phyloP scores from a whole-genome alignment of 2,888 invertebrate species.

The Sarcophaga carnaria region DNA sequence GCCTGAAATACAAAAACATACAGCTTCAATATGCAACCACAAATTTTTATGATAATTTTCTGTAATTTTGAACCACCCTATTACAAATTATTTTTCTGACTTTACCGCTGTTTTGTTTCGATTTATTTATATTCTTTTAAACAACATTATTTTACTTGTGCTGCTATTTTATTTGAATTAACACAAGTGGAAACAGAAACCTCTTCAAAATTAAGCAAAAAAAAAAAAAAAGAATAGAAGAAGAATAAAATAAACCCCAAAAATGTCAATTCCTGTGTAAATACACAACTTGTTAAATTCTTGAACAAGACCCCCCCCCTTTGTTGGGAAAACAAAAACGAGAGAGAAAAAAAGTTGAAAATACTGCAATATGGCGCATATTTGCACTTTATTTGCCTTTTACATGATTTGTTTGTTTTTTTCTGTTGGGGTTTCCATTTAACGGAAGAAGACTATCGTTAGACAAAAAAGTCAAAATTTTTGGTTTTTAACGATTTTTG shows the following conservation, averaged over 20 bases:
- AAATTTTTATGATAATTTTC: no score
- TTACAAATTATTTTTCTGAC: no score
- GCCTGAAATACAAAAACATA: no score
- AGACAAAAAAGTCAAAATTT: constrained; percentile 31
- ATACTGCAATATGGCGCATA: constrained; percentile 66
- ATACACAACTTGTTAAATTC: constrained; percentile 31
- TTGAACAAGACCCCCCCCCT: not conserved
- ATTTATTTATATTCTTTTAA: no score
- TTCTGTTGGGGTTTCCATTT: constrained; percentile 3
- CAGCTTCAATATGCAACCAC: no score
- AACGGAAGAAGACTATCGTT: not conserved
- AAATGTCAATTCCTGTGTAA: not conserved
- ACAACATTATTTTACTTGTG: not conserved
- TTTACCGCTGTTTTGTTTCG: no score
- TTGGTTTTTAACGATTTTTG: constrained; percentile 36
- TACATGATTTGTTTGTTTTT: constrained; percentile 10
- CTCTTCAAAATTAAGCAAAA: constrained; percentile 14
- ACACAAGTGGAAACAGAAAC: not conserved
- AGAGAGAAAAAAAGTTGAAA: not conserved
- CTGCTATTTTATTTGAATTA: constrained; percentile 8
- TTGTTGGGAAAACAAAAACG: constrained; percentile 1
- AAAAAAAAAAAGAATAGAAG: not conserved
- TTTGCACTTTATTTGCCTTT: constrained; percentile 45
- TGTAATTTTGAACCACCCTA: no score
- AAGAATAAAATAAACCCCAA: constrained; percentile 9